phyloP scores from a whole-genome alignment of 2,888 invertebrate genomes.

The Laothoe populi region DNA sequence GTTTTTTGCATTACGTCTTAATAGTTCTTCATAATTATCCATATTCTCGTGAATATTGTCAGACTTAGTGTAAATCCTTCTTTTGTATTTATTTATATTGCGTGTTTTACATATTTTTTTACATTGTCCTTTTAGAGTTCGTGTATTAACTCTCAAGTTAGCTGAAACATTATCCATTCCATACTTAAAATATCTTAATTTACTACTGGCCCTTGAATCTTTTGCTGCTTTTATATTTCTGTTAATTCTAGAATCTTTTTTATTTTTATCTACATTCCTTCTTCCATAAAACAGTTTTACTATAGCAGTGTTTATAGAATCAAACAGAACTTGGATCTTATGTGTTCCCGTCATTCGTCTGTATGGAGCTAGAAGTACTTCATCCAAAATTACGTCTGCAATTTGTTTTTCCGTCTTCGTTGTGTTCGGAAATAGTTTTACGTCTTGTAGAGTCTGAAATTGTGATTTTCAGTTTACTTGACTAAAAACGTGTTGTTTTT shows the following conservation, averaged over 20 bases:
- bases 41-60: neutral
- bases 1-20: neutral
- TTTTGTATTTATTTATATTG: neutral
- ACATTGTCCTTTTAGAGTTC: too few relatives aligned
- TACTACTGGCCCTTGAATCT: too few relatives aligned
- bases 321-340: conserved; percentile 15
- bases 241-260: neutral
- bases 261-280: neutral
- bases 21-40: neutral
- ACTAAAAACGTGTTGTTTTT: too few relatives aligned
- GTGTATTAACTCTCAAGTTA: too few relatives aligned
- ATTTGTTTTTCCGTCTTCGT: neutral
- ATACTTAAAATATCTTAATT: neutral
- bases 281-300: neutral
- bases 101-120: neutral
- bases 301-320: conserved; percentile 19
- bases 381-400: neutral
- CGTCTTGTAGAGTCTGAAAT: conserved; percentile 6
- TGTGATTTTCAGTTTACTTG: too few relatives aligned
- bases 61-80: neutral
- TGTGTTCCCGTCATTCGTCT: conserved; percentile 2
- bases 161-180: neutral
- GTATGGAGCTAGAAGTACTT: conserved; percentile 11
- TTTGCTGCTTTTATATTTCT: too few relatives aligned
- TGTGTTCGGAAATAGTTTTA: conserved; percentile 10